A percentile compares a stretch with the other conserved stretches of the same genome.
phyloP scores from a whole-genome alignment of 2,888 invertebrate genomes.

The Lomographa bimaculata region DNA sequence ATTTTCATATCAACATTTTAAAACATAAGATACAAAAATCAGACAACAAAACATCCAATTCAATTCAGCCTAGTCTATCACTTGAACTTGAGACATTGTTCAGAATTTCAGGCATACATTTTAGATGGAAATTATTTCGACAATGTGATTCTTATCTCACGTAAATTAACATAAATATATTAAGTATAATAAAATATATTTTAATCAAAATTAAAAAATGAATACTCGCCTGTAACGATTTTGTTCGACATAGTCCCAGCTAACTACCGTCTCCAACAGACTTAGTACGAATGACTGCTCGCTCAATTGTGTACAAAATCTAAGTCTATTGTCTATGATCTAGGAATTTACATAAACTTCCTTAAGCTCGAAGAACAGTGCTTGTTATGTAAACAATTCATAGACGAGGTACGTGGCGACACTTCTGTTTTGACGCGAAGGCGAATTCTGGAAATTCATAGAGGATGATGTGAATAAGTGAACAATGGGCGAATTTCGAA shows the following conservation, averaged over 20 bases:
- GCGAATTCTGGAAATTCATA: slow-evolving; percentile 49
- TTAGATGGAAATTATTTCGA: too few relatives aligned
- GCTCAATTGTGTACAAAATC: slow-evolving; percentile 35
- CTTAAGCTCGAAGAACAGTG: slow-evolving; percentile 22
- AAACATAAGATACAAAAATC: too few relatives aligned
- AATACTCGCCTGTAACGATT: slow-evolving; percentile 39
- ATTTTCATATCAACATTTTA: too few relatives aligned
- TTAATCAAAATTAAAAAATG: too few relatives aligned
- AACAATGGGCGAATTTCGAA: too few relatives aligned
- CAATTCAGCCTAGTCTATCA: too few relatives aligned
- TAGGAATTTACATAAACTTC: slow-evolving; percentile 35
- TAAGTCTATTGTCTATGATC: slow-evolving; percentile 40
- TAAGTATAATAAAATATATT: too few relatives aligned
- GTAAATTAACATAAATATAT: too few relatives aligned
- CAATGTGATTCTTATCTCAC: too few relatives aligned
- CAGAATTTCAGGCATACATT: too few relatives aligned
- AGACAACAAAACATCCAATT: too few relatives aligned
- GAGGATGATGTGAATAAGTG: neutral
- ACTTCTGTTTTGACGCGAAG: slow-evolving; percentile 38
- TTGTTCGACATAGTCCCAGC: slow-evolving; percentile 29
- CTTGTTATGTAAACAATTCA: slow-evolving; percentile 35
- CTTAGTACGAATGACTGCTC: slow-evolving; percentile 24
- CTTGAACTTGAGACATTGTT: too few relatives aligned
- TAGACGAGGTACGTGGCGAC: slow-evolving; percentile 50
- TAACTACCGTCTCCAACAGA: slow-evolving; percentile 24